phyloP scores from a whole-genome alignment of 2,113 vertebrate species.

The Lates calcarifer region DNA sequence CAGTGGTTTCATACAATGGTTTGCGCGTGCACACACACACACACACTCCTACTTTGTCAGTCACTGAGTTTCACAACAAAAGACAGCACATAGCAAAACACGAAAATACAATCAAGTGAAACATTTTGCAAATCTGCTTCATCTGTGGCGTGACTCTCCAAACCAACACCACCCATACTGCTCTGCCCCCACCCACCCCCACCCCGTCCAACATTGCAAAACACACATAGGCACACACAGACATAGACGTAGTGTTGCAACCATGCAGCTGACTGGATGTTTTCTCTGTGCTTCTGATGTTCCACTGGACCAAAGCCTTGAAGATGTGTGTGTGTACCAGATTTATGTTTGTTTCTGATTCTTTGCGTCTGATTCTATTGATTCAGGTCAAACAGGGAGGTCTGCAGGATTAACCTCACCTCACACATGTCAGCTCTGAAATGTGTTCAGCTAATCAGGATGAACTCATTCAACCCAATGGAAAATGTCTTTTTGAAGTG shows the following conservation, averaged over 20 bases:
- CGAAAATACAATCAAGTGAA: slow-evolving; percentile 1
- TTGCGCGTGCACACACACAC: not conserved
- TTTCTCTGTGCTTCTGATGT: slow-evolving; percentile 16
- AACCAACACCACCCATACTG: not conserved
- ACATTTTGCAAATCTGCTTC: not conserved
- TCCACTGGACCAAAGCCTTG: not conserved
- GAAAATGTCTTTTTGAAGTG: not conserved
- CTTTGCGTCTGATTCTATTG: not conserved
- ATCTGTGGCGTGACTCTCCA: not conserved
- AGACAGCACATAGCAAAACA: not conserved
- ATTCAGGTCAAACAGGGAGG: not conserved
- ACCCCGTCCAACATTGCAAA: not conserved
- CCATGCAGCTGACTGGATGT: slow-evolving; percentile 43
- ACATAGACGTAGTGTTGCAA: slow-evolving; percentile 1
- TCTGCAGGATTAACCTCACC: not conserved
- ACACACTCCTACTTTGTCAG: not conserved
- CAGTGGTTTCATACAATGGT: not conserved
- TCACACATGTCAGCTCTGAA: not conserved
- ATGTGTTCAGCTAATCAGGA: not conserved
- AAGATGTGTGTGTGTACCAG: not conserved
- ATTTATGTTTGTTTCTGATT: slow-evolving; percentile 21
- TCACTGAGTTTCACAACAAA: not conserved
- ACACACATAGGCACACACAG: not conserved
- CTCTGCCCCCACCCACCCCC: not conserved
- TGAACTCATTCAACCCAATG: not conserved